These are phyloP conservation scores for Clunio marinus DNA, from an alignment of 2,888 invertebrate species.

Conservation along the genomic window DNA sequence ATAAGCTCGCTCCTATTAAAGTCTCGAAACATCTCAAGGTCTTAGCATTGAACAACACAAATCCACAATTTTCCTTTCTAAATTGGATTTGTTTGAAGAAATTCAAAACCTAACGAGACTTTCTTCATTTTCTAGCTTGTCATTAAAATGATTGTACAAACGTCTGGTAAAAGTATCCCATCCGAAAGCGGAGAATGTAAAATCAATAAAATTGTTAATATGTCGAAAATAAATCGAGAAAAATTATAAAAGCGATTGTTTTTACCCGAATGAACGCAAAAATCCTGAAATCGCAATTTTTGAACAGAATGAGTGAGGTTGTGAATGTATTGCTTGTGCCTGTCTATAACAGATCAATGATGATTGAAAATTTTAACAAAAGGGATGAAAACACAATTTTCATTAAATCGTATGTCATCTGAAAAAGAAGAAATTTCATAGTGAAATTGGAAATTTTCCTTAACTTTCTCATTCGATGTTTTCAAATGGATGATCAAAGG, in stretches of 20 bases:
- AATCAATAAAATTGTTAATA: slow-evolving; percentile 36
- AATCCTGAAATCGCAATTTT: slow-evolving; percentile 20
- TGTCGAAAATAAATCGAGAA: slow-evolving; percentile 21
- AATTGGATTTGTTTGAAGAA: too few relatives aligned
- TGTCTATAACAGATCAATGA: slow-evolving; percentile 39
- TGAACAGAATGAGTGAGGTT: neutral
- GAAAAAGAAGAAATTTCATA: slow-evolving; percentile 38
- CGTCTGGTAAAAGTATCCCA: too few relatives aligned
- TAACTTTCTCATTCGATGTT: slow-evolving; percentile 28
- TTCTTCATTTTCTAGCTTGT: too few relatives aligned
- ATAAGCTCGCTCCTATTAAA: too few relatives aligned
- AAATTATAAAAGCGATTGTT: slow-evolving; percentile 16
- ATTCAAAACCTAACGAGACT: too few relatives aligned
- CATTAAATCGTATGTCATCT: slow-evolving; percentile 39
- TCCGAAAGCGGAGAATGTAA: too few relatives aligned
- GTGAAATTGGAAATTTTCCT: slow-evolving; percentile 32
- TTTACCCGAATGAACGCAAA: neutral
- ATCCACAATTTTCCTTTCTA: too few relatives aligned
- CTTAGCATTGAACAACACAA: too few relatives aligned
- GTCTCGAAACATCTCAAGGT: too few relatives aligned
- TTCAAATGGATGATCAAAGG: slow-evolving; percentile 39
- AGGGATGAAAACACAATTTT: slow-evolving; percentile 38
- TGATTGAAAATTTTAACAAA: slow-evolving; percentile 29
- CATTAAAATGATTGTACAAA: too few relatives aligned
- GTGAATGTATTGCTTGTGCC: slow-evolving; percentile 31